Base-by-base conservation (phyloP, 1,140 invertebrate genomes). In the Chymomyza costata region DNA sequence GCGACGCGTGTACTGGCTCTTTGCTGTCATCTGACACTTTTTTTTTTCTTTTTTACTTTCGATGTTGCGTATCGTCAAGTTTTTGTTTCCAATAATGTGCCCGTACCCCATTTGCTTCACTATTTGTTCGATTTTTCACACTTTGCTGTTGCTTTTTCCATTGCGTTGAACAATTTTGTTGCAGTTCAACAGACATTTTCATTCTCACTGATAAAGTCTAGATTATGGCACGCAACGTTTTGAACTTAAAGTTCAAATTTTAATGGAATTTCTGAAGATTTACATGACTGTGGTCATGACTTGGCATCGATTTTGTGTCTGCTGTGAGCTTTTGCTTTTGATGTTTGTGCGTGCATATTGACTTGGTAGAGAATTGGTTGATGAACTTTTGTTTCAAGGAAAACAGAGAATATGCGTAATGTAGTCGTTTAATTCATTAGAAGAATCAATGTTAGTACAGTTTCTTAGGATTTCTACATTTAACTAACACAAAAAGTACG, bases 231-330 rank as follows among this genome's bases (percentile, higher is more conserved):
- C 73, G 73, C 73, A 80, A 74, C 60, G 45, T 37, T 67, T 65
- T 80, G 73, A 80, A 80, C 73, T 81, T 80, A 17, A 55, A 73
- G 73, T 80, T 80, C 73, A 80, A 52, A 68, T 80, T 81, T 68
- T 73, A 80, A 80, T 80, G 73, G 74, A 73, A 81, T 80, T 80
- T 81, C 53, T 68, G 65, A 58, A 81, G 74, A 81, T 81, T 81
- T 73, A 80, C 73, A 80, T 61, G 73, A 55, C 64, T 47, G 66
- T 71, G 73, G 59, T 81, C 61, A 46, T 13, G 73, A 67, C 64
- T 39, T 62, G 73, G 51, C 73, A 73, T 68, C 58, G 53, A 81
- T 80, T 78, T 66, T 63, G 11, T 18, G 25, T 37, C 40, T n/a
- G n/a, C n/a, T n/a, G n/a, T n/a, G n/a, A n/a, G n/a, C n/a, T n/a